A percentile compares a stretch with the other conserved stretches of the same genome.
phyloP scores from a whole-genome alignment of 2,888 invertebrate species.

The Gordius sp. region DNA sequence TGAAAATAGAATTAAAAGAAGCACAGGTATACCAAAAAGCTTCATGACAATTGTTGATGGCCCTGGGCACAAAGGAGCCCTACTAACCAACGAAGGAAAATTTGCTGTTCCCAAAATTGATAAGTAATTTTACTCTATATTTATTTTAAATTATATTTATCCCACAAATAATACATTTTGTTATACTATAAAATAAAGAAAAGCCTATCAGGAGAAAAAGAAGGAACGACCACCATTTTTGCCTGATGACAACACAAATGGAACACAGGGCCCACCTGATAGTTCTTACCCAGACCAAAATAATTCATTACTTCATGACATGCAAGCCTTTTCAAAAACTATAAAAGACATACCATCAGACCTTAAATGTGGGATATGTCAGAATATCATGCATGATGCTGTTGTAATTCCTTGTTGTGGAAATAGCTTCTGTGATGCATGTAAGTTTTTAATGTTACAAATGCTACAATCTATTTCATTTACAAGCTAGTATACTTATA shows the following conservation, averaged over 20 bases:
- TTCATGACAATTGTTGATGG: slow-evolving; percentile 78
- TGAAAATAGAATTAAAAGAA: slow-evolving; percentile 50
- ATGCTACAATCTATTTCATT: no score
- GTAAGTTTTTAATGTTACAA: no score
- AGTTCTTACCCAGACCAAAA: no score
- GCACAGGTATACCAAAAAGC: slow-evolving; percentile 84
- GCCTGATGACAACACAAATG: slow-evolving; percentile 31
- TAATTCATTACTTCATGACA: no score
- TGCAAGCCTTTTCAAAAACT: background rate
- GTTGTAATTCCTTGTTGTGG: slow-evolving; percentile 95
- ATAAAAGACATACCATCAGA: slow-evolving; percentile 52
- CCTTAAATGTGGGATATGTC: slow-evolving; percentile 64
- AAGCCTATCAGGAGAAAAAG: slow-evolving; percentile 49
- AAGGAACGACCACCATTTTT: slow-evolving; percentile 42
- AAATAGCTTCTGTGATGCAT: slow-evolving; percentile 90
- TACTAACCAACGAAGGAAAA: slow-evolving; percentile 59
- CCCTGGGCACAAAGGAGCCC: slow-evolving; percentile 59
- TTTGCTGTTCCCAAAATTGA: slow-evolving; percentile 65
- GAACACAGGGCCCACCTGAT: slow-evolving; percentile 16
- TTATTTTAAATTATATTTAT: slow-evolving; percentile 17
- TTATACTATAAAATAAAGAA: slow-evolving; percentile 29
- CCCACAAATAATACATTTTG: slow-evolving; percentile 4
- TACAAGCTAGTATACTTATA: no score
- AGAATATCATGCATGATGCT: slow-evolving; percentile 68
- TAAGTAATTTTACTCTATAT: slow-evolving; percentile 37